Evolutionary conservation across 2,113 vertebrate genomes (phyloP), one percentile per base, ranked within the genome.

Genomic region (Stegostoma tigrinum): DNA sequence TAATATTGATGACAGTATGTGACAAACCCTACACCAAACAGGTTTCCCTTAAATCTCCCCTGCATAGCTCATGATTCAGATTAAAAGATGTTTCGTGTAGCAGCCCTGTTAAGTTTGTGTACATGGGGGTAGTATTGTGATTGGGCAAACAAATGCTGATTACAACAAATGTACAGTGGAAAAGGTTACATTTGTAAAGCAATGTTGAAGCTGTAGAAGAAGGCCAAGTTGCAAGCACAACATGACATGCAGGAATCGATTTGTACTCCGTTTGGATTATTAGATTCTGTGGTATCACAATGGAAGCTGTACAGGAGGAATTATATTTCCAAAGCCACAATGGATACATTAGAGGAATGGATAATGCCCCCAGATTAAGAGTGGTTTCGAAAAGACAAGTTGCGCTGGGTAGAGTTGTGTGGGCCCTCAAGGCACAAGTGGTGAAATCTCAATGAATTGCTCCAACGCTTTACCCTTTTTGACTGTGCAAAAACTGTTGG

Each of bases 391-490:
- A n/a, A 55, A 64, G 64, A n/a, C 14, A 34, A 17, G 27, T 23
- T 64, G 55, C n/a, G 64, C 55, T 91, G 87, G 14, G 64, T 64
- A 91, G 87, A 61, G 52, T 64, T 64, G 27, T 90, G 30, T 61
- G 87, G 87, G 87, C 27, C 52, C 87, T 91, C 34, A 91, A 64
- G 87, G 87, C 87, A 91, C 55, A 5, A 91, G 52, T 91, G 87
- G 87, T 91, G 87, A 91, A 91, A 64, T 91, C 87, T 91, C 87
- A 91, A n/a, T 91, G 55, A 91, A 34, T 61, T 61, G 30, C 52
- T 55, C 52, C 30, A 91, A 64, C 34, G 3, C 55, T 64, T 91
- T 91, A 61, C 55, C 55, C 15, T 17, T n/a, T 34, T 61, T 91
- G 55, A 61, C 15, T 19, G 3, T 21, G 55, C 34, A 61, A 55